phyloP scores from a whole-genome alignment of 30 jellyfish, hydroid and myxozoan genomes.

The Sanderia malayensis region DNA sequence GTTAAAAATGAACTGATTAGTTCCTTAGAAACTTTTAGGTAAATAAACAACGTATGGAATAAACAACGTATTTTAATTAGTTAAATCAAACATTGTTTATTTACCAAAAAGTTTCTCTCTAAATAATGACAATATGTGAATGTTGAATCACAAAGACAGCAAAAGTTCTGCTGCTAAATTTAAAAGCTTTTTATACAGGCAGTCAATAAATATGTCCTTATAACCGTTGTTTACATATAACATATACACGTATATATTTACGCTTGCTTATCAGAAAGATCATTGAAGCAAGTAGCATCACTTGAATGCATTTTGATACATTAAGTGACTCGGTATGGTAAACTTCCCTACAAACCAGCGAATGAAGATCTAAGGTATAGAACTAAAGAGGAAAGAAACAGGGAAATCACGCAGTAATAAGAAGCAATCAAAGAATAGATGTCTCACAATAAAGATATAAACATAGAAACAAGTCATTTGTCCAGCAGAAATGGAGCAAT shows the following conservation, averaged over 20 bases:
- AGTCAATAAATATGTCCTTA: slow-evolving; percentile 66
- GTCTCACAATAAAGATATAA: too few species aligned
- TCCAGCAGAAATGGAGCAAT: slow-evolving; percentile 46
- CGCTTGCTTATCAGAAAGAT: slow-evolving; percentile 13
- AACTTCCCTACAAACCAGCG: too few species aligned
- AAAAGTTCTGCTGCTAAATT: too few species aligned
- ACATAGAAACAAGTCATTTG: too few species aligned
- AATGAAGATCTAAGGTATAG: too few species aligned
- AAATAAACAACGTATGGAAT: too few species aligned
- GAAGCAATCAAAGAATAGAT: too few species aligned
- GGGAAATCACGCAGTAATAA: too few species aligned
- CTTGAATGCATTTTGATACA: not conserved
- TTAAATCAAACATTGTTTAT: not conserved
- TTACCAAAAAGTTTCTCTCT: not conserved
- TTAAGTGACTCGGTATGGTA: too few species aligned
- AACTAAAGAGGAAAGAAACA: too few species aligned
- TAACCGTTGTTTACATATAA: slow-evolving; percentile 37
- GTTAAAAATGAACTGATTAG: slow-evolving; percentile 1
- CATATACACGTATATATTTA: slow-evolving; percentile 34
- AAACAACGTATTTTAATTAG: too few species aligned
- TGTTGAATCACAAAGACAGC: too few species aligned
- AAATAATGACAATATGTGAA: not conserved
- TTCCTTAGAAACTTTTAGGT: not conserved
- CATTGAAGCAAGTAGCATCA: not conserved
- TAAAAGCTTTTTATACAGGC: slow-evolving; percentile 44